Evolutionary conservation across 1,140 invertebrate species (phyloP).

Genomic region (Anadara kagoshimensis): DNA sequence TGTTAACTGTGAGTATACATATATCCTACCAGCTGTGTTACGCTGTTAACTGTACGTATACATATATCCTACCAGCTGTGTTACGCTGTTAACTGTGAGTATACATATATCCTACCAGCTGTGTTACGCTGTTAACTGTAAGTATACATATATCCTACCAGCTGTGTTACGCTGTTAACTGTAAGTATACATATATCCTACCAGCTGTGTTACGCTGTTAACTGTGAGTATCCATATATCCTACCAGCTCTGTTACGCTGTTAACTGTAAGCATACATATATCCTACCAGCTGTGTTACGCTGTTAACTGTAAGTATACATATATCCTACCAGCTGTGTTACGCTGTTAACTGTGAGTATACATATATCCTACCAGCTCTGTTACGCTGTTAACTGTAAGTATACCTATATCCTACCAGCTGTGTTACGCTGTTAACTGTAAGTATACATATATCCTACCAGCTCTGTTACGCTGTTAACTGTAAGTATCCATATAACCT

Average conservation of each 20-base stretch:
- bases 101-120: slow-evolving; percentile 98
- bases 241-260: slow-evolving; percentile 97
- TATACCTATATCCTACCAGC: slow-evolving; percentile 97
- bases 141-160: slow-evolving; percentile 98
- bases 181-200: slow-evolving; percentile 96
- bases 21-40: slow-evolving; percentile 98
- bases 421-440: slow-evolving; percentile 97
- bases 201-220: slow-evolving; percentile 97
- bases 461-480: slow-evolving; percentile 97
- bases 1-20: slow-evolving; percentile 94
- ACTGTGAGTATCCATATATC: slow-evolving; percentile 98
- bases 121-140: slow-evolving; percentile 96
- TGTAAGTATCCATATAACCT: slow-evolving; percentile 98
- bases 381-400: slow-evolving; percentile 96
- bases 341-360: slow-evolving; percentile 95
- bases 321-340: slow-evolving; percentile 97
- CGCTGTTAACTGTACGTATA: slow-evolving; percentile 93
- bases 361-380: slow-evolving; percentile 98
- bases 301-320: slow-evolving; percentile 96
- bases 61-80: slow-evolving; percentile 98
- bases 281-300: slow-evolving; percentile 96
- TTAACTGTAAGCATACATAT: slow-evolving; percentile 98
- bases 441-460: slow-evolving; percentile 97
- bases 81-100: slow-evolving; percentile 95
- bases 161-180: slow-evolving; percentile 97